These are phyloP conservation scores for Agrotis segetum DNA, from an alignment of 2,888 invertebrate species.

Conservation along the genomic window DNA sequence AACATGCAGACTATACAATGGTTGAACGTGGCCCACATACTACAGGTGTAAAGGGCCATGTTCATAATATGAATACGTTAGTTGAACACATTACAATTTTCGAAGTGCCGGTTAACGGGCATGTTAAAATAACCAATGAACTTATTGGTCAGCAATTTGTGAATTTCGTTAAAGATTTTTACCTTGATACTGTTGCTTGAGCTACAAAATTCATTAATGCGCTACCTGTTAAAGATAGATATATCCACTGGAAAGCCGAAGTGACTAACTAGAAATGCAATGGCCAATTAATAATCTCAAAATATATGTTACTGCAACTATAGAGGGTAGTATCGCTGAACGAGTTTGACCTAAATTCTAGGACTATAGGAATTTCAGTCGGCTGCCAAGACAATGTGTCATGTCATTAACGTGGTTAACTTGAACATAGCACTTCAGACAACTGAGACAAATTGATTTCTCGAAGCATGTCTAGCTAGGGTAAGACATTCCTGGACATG, in stretches of 20 bases:
- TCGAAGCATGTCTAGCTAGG: too few species aligned
- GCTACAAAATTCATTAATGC: neutral
- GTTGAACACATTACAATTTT: neutral
- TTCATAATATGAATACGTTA: constrained; percentile 46
- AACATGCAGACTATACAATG: constrained; percentile 49
- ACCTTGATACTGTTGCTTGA: neutral
- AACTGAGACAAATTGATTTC: constrained; percentile 9
- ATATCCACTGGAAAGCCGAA: neutral
- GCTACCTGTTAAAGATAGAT: too few species aligned
- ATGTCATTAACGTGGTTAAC: constrained; percentile 9
- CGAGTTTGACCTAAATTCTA: constrained; percentile 20
- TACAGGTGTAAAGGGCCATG: constrained; percentile 40
- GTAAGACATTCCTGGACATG: neutral
- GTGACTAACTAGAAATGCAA: neutral
- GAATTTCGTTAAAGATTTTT: neutral
- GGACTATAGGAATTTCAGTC: constrained; percentile 6
- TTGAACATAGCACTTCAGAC: neutral
- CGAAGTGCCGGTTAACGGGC: neutral
- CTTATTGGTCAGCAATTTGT: neutral
- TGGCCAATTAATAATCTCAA: neutral
- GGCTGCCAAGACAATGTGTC: neutral
- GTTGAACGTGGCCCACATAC: constrained; percentile 56
- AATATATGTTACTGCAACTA: too few species aligned
- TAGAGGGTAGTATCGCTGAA: neutral
- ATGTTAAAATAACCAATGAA: neutral